These are phyloP conservation scores for Eubasilissa splendida DNA, from an alignment of 2,888 invertebrate species.

Conservation along the genomic window DNA sequence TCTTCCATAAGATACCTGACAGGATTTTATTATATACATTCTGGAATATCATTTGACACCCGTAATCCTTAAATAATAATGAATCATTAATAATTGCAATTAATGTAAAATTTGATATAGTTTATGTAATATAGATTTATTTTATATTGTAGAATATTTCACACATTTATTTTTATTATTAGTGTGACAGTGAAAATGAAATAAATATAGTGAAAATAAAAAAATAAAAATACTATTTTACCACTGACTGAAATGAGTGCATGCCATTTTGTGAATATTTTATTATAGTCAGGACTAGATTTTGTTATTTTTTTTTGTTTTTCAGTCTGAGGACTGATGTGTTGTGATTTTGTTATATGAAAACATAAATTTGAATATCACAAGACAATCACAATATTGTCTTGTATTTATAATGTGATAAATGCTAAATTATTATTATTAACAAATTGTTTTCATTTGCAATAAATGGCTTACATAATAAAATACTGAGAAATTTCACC, in stretches of 20 bases:
- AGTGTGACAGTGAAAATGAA: slow-evolving; percentile 25
- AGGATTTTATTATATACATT: too few species aligned
- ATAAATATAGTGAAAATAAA: slow-evolving; percentile 10
- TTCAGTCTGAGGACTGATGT: slow-evolving; percentile 16
- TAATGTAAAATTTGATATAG: not conserved
- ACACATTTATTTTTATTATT: slow-evolving; percentile 40
- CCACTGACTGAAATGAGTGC: slow-evolving; percentile 35
- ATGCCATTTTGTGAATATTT: slow-evolving; percentile 30
- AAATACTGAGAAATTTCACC: slow-evolving; percentile 44
- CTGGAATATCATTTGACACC: too few species aligned
- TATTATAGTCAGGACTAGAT: slow-evolving; percentile 29
- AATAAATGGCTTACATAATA: slow-evolving; percentile 45
- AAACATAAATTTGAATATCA: slow-evolving; percentile 9
- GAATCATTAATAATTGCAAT: too few species aligned
- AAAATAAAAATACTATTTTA: slow-evolving; percentile 24
- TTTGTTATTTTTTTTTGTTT: slow-evolving; percentile 30
- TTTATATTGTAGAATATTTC: slow-evolving; percentile 15
- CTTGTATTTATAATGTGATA: slow-evolving; percentile 49
- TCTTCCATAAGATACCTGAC: too few species aligned
- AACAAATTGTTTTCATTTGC: slow-evolving; percentile 51
- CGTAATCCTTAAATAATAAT: too few species aligned
- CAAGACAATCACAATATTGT: not conserved
- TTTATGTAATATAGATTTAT: slow-evolving; percentile 1
- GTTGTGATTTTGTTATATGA: slow-evolving; percentile 36
- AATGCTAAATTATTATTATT: slow-evolving; percentile 47